phyloP scores from a whole-genome alignment of 2,888 invertebrate species.

The Pseudoips prasinana region DNA sequence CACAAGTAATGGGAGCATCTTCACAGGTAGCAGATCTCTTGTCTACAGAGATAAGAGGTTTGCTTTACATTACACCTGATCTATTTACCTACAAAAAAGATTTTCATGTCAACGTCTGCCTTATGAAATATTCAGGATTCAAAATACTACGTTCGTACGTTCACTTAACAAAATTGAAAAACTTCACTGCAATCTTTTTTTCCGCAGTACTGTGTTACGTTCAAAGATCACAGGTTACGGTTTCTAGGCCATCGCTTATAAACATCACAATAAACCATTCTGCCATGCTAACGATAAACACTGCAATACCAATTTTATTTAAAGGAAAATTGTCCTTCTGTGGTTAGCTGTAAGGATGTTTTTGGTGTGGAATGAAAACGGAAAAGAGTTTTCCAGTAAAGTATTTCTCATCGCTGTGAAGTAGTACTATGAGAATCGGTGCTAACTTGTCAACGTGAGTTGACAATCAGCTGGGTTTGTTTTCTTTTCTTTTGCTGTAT shows the following conservation, averaged over 20 bases:
- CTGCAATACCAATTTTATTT: neutral
- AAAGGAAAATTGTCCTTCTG: neutral
- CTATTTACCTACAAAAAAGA: too few species aligned
- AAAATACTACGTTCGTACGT: too few species aligned
- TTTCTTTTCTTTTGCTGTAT: too few species aligned
- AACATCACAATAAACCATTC: slow-evolving; percentile 17
- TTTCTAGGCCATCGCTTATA: slow-evolving; percentile 24
- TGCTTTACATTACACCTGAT: too few species aligned
- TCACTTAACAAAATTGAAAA: too few species aligned
- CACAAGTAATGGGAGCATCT: too few species aligned
- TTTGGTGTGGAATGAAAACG: neutral
- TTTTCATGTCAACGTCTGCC: too few species aligned
- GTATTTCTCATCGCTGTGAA: neutral
- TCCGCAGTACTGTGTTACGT: too few species aligned
- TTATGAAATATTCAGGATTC: too few species aligned
- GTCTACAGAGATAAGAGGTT: too few species aligned
- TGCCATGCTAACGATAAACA: slow-evolving; percentile 1
- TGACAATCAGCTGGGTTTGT: neutral
- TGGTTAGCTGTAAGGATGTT: neutral
- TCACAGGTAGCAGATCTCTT: slow-evolving; percentile 26
- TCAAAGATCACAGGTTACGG: slow-evolving; percentile 1
- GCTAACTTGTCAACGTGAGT: neutral
- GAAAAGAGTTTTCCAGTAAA: neutral
- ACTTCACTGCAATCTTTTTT: too few species aligned
- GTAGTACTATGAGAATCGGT: neutral